Evolutionary conservation across 2,113 vertebrate species (phyloP).

Genomic region (Xenopus borealis): DNA sequence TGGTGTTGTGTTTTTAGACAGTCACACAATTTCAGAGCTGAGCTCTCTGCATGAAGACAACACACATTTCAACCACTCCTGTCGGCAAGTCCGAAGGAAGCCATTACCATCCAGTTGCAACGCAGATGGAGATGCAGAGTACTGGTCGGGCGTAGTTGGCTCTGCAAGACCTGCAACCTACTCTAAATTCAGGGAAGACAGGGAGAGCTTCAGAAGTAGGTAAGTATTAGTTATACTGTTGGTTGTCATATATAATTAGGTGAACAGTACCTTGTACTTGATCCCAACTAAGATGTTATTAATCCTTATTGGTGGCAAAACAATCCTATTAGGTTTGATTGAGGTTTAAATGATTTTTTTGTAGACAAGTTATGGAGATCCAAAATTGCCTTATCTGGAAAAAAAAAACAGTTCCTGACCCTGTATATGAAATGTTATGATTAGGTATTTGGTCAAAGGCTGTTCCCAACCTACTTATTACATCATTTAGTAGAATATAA

Average conservation of each 20-base stretch:
- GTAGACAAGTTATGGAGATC: too few relatives aligned
- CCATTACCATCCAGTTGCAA: constrained; percentile 78
- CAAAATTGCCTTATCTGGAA: too few relatives aligned
- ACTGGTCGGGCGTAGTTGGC: constrained; percentile 66
- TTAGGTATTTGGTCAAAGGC: too few relatives aligned
- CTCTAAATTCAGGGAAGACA: constrained; percentile 67
- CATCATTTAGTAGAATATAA: too few relatives aligned
- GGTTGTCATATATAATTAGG: neutral
- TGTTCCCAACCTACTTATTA: too few relatives aligned
- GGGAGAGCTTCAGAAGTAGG: constrained; percentile 68
- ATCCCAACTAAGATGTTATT: too few relatives aligned
- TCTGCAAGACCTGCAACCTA: constrained; percentile 62
- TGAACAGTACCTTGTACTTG: too few relatives aligned
- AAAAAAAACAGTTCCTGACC: too few relatives aligned
- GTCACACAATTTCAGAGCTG: constrained; percentile 89
- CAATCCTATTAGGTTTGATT: too few relatives aligned
- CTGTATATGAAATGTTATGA: too few relatives aligned
- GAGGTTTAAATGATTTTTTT: too few relatives aligned
- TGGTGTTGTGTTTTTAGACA: constrained; percentile 63
- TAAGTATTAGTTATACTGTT: constrained; percentile 18
- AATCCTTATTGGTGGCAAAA: too few relatives aligned
- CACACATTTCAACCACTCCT: constrained; percentile 79
- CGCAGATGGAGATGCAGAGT: constrained; percentile 64
- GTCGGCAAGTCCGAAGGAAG: constrained; percentile 81
- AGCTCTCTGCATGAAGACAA: constrained; percentile 90